Conservation (phyloP, 1,140 invertebrate species). For the Zaprionus gabonicus region DNA sequence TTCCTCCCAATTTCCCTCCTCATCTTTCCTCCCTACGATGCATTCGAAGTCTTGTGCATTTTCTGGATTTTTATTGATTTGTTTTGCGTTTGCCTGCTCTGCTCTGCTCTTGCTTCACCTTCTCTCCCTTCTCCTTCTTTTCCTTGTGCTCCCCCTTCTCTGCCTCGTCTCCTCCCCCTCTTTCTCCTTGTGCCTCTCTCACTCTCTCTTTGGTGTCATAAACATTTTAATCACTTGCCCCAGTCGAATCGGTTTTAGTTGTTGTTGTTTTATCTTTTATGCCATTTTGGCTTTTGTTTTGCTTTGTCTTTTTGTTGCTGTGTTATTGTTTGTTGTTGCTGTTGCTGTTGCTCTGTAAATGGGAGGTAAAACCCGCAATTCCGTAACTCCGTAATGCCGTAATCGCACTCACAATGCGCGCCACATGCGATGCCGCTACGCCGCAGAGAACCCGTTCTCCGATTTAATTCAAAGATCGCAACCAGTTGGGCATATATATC, state of each 20-base stretch:
- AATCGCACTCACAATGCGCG: slow-evolving; percentile 7
- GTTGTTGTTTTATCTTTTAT: slow-evolving; percentile 9
- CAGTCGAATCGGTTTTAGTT: slow-evolving; percentile 23
- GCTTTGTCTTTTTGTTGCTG: slow-evolving; percentile 3
- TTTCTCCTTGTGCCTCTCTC: background rate
- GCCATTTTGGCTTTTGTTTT: slow-evolving; percentile 16
- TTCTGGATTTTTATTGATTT: slow-evolving; percentile 24
- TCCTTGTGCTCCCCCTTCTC: background rate
- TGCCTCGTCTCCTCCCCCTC: background rate
- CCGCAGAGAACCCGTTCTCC: slow-evolving; percentile 5
- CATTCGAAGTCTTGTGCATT: slow-evolving; percentile 21
- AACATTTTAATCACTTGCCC: slow-evolving; percentile 40
- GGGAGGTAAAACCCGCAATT: slow-evolving; percentile 36
- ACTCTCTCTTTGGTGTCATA: slow-evolving; percentile 31
- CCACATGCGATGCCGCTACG: background rate
- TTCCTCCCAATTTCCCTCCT: background rate
- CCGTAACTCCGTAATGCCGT: slow-evolving; percentile 32
- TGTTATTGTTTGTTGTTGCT: too few relatives aligned
- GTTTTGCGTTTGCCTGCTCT: background rate
- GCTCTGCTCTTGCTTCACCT: background rate
- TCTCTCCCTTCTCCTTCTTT: background rate
- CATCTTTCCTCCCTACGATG: too few relatives aligned
- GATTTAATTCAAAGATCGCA: background rate
- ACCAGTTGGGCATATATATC: slow-evolving; percentile 1
- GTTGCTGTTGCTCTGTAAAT: slow-evolving; percentile 4